These are phyloP conservation scores for Melitaea athalia DNA, from an alignment of 2,888 invertebrate genomes.

Conservation along the genomic window DNA sequence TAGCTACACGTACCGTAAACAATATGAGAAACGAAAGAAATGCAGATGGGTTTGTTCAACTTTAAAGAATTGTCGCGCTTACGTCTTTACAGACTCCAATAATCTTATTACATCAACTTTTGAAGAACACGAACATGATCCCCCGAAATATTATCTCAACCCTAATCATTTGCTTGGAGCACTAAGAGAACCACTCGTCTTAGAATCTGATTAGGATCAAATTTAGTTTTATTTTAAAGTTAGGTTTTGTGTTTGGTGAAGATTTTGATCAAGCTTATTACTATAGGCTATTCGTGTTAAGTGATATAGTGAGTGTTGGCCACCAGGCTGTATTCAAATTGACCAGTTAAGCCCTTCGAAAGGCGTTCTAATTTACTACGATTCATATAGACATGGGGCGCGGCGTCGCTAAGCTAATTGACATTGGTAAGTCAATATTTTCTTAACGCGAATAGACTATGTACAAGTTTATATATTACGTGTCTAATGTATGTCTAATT, in stretches of 20 bases:
- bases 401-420: too few relatives aligned
- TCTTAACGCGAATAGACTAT: too few relatives aligned
- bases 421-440: too few relatives aligned
- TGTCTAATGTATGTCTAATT: too few relatives aligned
- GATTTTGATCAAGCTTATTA: background rate
- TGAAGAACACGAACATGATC: slow-evolving; percentile 66
- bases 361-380: too few relatives aligned
- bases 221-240: background rate
- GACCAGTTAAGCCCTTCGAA: too few relatives aligned
- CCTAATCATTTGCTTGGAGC: slow-evolving; percentile 64
- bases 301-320: too few relatives aligned
- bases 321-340: too few relatives aligned
- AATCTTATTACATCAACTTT: slow-evolving; percentile 60
- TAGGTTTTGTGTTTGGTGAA: background rate
- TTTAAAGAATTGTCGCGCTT: slow-evolving; percentile 66
- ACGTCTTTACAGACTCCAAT: slow-evolving; percentile 62
- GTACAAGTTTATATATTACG: too few relatives aligned
- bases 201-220: slow-evolving; percentile 44
- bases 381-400: too few relatives aligned
- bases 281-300: background rate
- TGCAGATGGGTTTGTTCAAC: slow-evolving; percentile 74
- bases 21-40: slow-evolving; percentile 56
- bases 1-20: slow-evolving; percentile 69
- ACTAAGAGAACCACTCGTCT: slow-evolving; percentile 56
- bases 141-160: slow-evolving; percentile 72